Evolutionary conservation across 2,113 vertebrate genomes (phyloP).

Genomic region (Coptodon bakossiorum): DNA sequence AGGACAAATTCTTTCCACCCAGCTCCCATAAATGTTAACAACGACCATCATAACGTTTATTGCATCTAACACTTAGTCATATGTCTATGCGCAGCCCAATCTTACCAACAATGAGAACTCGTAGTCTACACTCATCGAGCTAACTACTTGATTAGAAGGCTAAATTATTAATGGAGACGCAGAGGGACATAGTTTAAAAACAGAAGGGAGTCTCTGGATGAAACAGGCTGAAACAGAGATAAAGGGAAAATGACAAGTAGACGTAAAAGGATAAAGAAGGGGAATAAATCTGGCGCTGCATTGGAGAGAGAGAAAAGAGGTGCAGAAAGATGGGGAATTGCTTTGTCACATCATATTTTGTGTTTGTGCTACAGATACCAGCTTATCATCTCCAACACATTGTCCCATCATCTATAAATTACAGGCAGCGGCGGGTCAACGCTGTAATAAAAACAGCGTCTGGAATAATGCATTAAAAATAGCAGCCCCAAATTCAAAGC

Average conservation of each 20-base stretch:
- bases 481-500: not conserved
- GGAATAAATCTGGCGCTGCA: not conserved
- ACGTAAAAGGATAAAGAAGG: not conserved
- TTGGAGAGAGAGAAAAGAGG: not conserved
- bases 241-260: not conserved
- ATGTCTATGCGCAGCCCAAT: not conserved
- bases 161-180: not conserved
- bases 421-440: not conserved
- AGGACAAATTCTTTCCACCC: not conserved
- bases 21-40: not conserved
- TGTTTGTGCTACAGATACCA: conserved; percentile 2
- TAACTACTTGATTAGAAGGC: not conserved
- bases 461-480: conserved; percentile 30
- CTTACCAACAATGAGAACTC: not conserved
- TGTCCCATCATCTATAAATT: conserved; percentile 31
- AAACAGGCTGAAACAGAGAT: not conserved
- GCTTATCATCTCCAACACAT: conserved; percentile 17
- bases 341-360: conserved; percentile 33
- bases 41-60: not conserved
- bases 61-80: not conserved
- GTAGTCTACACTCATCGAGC: not conserved
- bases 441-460: not conserved
- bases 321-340: not conserved
- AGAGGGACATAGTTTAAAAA: not conserved
- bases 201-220: not conserved